Percentiles rank a stretch among this genome's conserved stretches.
Evolutionary conservation across 2,888 invertebrate species (phyloP).

Genomic region (Drosophila niveifrons): DNA sequence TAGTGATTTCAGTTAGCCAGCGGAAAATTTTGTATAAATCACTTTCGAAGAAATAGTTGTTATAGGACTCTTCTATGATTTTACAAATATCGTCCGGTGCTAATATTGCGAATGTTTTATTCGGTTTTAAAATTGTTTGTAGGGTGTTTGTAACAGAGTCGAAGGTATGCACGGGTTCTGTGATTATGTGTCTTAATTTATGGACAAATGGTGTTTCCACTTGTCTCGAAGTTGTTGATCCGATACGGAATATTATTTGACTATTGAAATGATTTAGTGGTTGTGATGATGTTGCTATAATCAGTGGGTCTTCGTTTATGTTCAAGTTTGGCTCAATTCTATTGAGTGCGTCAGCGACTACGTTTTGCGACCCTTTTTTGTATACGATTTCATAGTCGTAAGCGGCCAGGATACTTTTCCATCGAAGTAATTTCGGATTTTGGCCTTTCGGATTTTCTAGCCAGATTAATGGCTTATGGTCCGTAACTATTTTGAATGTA

Average conservation of each 20-base stretch:
- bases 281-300: slow-evolving; percentile 41
- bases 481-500: slow-evolving; percentile 14
- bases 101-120: slow-evolving; percentile 47
- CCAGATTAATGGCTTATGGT: slow-evolving; percentile 17
- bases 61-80: slow-evolving; percentile 38
- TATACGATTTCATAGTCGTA: slow-evolving; percentile 10
- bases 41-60: slow-evolving; percentile 20
- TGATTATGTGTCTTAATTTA: slow-evolving; percentile 14
- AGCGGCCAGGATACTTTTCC: slow-evolving; percentile 14
- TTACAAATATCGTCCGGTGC: slow-evolving; percentile 49
- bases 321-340: slow-evolving; percentile 36
- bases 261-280: slow-evolving; percentile 58
- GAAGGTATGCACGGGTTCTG: slow-evolving; percentile 14
- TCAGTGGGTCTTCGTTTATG: slow-evolving; percentile 26
- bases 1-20: slow-evolving; percentile 27
- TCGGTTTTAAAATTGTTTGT: slow-evolving; percentile 33
- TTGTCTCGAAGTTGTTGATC: slow-evolving; percentile 30
- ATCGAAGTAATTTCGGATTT: slow-evolving; percentile 17
- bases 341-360: slow-evolving; percentile 44
- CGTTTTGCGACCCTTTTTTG: slow-evolving; percentile 27
- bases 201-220: slow-evolving; percentile 18
- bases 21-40: slow-evolving; percentile 26
- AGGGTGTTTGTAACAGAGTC: slow-evolving; percentile 10
- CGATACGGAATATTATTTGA: slow-evolving; percentile 44
- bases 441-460: slow-evolving; percentile 22